These are phyloP conservation scores for Pedetes capensis DNA, from an alignment of 2,113 vertebrate species.

Conservation along the genomic window DNA sequence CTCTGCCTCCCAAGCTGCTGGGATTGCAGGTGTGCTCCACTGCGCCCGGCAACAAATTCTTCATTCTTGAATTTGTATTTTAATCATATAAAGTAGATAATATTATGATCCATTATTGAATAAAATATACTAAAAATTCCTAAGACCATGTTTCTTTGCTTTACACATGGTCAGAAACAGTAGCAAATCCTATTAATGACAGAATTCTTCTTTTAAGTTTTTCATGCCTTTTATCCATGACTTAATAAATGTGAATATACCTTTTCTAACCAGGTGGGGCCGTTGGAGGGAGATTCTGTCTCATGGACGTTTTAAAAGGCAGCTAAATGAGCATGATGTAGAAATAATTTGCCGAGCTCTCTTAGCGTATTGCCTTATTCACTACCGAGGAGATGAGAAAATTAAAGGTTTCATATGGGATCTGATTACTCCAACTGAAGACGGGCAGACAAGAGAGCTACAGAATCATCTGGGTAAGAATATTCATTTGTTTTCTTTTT, in stretches of 20 bases:
- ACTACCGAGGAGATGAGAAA: slow-evolving; percentile 98
- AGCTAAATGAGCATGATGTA: slow-evolving; percentile 95
- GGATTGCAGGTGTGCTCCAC: too few species aligned
- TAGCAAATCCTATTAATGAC: background rate
- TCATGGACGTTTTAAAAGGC: slow-evolving; percentile 97
- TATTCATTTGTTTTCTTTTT: background rate
- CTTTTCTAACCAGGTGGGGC: slow-evolving; percentile 89
- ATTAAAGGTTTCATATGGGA: slow-evolving; percentile 99
- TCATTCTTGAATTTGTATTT: background rate
- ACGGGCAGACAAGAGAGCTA: slow-evolving; percentile 94
- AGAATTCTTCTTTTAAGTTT: background rate
- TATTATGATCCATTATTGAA: background rate
- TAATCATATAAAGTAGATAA: background rate
- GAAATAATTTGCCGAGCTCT: slow-evolving; percentile 96
- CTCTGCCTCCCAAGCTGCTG: too few species aligned
- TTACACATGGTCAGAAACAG: background rate
- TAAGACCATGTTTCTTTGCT: background rate
- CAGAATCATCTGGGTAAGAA: slow-evolving; percentile 94
- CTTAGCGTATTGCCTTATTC: slow-evolving; percentile 95
- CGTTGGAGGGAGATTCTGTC: slow-evolving; percentile 98
- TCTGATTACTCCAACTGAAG: slow-evolving; percentile 95
- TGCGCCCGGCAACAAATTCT: too few species aligned
- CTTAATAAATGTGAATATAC: slow-evolving; percentile 47
- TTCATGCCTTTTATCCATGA: background rate
- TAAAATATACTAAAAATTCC: slow-evolving; percentile 21